Conservation (phyloP, 2,888 invertebrate species). For the Steinernema scapterisci region DNA sequence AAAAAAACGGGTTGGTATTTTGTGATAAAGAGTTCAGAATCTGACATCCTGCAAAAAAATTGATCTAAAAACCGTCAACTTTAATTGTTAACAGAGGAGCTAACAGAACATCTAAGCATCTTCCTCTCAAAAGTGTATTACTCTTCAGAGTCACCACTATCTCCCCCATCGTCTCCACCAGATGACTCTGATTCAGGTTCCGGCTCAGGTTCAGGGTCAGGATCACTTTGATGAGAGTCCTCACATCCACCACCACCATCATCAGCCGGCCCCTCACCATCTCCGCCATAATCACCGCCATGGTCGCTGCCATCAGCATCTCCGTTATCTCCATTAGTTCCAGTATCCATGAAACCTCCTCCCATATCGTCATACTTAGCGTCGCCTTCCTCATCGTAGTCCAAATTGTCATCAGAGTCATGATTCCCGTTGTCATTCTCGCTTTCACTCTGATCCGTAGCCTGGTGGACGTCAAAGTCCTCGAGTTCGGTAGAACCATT, state of each 20-base stretch:
- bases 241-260: conserved; percentile 78
- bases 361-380: background rate
- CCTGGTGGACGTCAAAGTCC: background rate
- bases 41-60: no score
- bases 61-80: no score
- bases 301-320: background rate
- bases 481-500: conserved; percentile 46
- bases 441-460: no score
- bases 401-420: background rate
- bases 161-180: conserved; percentile 64
- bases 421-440: background rate
- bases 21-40: no score
- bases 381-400: background rate
- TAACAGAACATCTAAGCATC: no score
- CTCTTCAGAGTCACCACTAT: no score
- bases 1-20: no score
- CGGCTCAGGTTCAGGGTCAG: conserved; percentile 60
- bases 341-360: background rate
- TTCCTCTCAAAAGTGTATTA: no score
- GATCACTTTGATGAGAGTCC: conserved; percentile 81
- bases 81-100: no score
- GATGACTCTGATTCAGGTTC: conserved; percentile 73
- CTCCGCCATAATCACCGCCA: background rate
- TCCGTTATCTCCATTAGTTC: background rate
- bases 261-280: background rate